Conservation (phyloP, 2,113 vertebrate genomes). For the Psittacara wagleri region DNA sequence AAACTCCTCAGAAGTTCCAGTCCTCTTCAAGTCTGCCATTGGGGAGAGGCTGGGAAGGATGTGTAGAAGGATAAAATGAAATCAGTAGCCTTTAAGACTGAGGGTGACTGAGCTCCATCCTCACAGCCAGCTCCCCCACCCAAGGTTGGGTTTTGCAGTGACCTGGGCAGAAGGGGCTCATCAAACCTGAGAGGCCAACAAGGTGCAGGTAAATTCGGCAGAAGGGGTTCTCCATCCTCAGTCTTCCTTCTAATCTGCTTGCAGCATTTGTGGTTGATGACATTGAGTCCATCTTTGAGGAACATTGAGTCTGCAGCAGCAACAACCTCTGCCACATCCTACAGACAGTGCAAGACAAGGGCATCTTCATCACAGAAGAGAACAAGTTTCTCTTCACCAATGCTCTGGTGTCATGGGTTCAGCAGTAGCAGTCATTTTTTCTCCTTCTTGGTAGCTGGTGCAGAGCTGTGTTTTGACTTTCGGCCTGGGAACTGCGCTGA, state of each 20-base stretch:
- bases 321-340: too few species aligned
- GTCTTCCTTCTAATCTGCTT: background rate
- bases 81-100: background rate
- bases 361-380: too few species aligned
- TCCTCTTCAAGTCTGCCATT: background rate
- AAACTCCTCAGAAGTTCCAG: background rate
- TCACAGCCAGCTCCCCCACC: background rate
- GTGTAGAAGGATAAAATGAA: background rate
- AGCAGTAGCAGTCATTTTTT: too few species aligned
- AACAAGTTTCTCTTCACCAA: too few species aligned
- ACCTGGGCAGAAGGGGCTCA: background rate
- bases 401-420: too few species aligned
- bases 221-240: conserved; percentile 15
- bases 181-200: background rate
- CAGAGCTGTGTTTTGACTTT: too few species aligned
- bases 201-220: background rate
- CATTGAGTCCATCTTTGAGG: conserved; percentile 75
- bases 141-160: background rate
- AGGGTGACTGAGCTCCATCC: background rate
- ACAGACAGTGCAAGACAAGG: too few species aligned
- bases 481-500: too few species aligned
- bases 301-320: too few species aligned
- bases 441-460: too few species aligned
- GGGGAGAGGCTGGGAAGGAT: background rate
- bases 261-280: conserved; percentile 74